Evolutionary conservation across 2,797 vertebrate genomes (phyloP).

Genomic region (Gadopsis bispinosus): DNA sequence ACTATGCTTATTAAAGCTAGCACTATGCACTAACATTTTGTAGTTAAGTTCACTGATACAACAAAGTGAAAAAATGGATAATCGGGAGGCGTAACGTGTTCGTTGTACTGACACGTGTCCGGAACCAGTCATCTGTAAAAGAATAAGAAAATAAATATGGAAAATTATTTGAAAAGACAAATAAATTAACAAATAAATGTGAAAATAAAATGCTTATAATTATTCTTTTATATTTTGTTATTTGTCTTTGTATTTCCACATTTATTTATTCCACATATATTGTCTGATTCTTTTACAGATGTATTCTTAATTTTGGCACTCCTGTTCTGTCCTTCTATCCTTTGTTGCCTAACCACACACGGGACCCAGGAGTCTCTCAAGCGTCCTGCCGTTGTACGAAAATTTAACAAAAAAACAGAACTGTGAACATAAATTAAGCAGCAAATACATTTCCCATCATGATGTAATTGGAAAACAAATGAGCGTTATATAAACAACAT

Average conservation of each 20-base stretch:
- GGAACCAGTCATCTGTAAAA: no score
- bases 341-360: not conserved
- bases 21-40: not conserved
- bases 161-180: no score
- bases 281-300: no score
- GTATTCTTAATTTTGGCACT: no score
- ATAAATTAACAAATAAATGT: no score
- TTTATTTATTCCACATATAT: no score
- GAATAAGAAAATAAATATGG: no score
- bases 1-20: constrained; percentile 30
- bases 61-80: not conserved
- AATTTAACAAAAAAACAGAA: not conserved
- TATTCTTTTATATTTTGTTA: no score
- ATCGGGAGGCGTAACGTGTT: no score
- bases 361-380: not conserved
- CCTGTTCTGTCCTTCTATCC: no score
- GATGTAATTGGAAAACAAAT: not conserved
- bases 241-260: no score
- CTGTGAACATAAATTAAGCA: not conserved
- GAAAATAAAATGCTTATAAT: no score
- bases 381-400: not conserved
- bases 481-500: not conserved
- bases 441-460: not conserved
- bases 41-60: constrained; percentile 22
- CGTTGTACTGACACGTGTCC: not conserved